Base-by-base conservation (phyloP, 2,888 invertebrate genomes). In the Xanthorhoe spadicearia region DNA sequence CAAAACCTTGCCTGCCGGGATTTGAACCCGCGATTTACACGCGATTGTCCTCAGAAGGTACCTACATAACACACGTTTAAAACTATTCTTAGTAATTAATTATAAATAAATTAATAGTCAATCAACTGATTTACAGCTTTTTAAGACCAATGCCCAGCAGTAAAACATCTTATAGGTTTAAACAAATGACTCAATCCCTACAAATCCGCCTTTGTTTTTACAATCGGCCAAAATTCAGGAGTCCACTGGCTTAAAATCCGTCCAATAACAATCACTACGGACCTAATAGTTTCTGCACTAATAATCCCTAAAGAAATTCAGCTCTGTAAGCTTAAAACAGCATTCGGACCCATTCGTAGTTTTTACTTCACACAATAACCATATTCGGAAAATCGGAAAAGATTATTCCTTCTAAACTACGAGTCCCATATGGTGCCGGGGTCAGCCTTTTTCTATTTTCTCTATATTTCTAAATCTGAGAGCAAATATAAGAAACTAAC, bases 391-490 rank as follows among this genome's bases (percentile, higher is more conserved):
- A 59, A 59, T 50, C 38, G 59, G 35, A 28, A 59, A 64, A 60
- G 58, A 59, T 55, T 61, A 59, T 54, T 35, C 38, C 17, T 52
- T 57, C 48, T 64, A 64, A 58, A 54, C 49, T 64, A 54, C 49
- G 23, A 8, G 53, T 49, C 53, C 53, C 64, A 64, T 38, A 64
- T 64, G 59, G 64, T 55, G 64, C 64, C 35, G 28, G 59, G 64
- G 64, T 59, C 64, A 60, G 50, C 54, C 50, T 46, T 60, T 60
- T 64, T 64, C 28, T 28, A n/a, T 50, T 55, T 54, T 59, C 54
- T 15, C 49, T 49, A 49, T 54, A 48, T 64, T 60, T 58, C 13
- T 48, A 58, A 53, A 57, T 53, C 63, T 48, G 35, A 53, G 57
- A 53, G 18, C 17, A 46, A 57, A 57, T 38, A 52, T 52, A 28